These are phyloP conservation scores for Pangasius krempfi DNA, from an alignment of 2,797 vertebrate species.

Conservation along the genomic window DNA sequence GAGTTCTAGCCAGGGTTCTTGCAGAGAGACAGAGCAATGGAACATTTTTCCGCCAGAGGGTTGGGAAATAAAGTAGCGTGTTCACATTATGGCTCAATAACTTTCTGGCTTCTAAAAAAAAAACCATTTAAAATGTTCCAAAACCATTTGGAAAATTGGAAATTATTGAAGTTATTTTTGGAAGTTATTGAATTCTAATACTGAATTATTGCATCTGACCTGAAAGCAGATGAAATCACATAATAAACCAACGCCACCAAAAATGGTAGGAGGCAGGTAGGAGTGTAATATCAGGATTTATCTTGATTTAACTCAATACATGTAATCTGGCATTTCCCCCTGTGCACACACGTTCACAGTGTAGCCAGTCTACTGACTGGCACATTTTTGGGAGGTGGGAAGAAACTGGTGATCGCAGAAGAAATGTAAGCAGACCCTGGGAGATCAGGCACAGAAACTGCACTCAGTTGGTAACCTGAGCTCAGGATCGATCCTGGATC, in stretches of 20 bases:
- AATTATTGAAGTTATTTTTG: not conserved
- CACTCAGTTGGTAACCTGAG: slow-evolving; percentile 8
- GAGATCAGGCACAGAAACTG: not conserved
- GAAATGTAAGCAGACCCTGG: not conserved
- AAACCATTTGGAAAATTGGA: not conserved
- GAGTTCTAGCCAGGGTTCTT: not conserved
- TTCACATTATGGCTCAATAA: not conserved
- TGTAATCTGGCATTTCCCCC: not conserved
- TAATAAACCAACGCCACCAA: not conserved
- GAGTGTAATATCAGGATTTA: not conserved
- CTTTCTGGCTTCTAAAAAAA: not conserved
- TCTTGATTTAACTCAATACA: not conserved
- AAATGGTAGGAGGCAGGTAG: not conserved
- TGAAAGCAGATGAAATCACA: not conserved
- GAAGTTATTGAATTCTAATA: not conserved
- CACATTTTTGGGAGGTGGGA: not conserved
- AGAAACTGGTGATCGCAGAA: not conserved
- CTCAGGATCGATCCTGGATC: not conserved
- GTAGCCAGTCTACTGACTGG: not conserved
- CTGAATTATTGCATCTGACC: not conserved
- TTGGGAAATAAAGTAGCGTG: not conserved
- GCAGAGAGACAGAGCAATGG: not conserved
- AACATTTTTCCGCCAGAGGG: not conserved
- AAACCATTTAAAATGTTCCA: not conserved
- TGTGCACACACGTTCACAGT: not conserved